A percentile compares a stretch with the other conserved stretches of the same genome.
phyloP scores from a whole-genome alignment of 2,113 vertebrate genomes.

The Tychaedon coryphoeus region DNA sequence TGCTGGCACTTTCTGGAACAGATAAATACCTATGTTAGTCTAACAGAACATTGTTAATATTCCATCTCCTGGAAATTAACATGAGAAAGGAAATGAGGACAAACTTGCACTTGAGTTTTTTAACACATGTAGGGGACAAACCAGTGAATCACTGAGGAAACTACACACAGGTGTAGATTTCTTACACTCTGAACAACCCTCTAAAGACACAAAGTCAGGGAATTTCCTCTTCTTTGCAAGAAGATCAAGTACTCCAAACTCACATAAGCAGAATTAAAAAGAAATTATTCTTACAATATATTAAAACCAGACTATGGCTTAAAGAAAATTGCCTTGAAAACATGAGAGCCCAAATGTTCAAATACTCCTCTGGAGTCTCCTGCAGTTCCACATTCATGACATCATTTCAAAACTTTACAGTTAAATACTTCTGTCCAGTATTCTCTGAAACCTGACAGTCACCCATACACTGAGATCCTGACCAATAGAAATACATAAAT shows the following conservation, averaged over 20 bases:
- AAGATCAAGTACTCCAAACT: not conserved
- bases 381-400: not conserved
- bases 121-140: not conserved
- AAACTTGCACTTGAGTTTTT: not conserved
- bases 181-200: not conserved
- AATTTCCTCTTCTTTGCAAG: not conserved
- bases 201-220: not conserved
- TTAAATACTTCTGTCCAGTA: not conserved
- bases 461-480: not conserved
- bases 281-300: not conserved
- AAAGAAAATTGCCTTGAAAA: not conserved
- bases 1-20: slow-evolving; percentile 83
- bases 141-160: not conserved
- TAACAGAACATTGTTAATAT: not conserved
- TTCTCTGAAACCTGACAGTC: not conserved
- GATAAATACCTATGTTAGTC: not conserved
- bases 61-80: not conserved
- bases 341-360: not conserved
- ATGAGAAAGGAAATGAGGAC: not conserved
- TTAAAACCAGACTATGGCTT: not conserved
- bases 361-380: not conserved
- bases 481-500: not conserved
- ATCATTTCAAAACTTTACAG: rapidly evolving
- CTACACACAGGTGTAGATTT: not conserved
- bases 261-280: not conserved